Evolutionary conservation across 64 coral and sea anemone genomes (phyloP).

Genomic region (Pachyseris speciosa): DNA sequence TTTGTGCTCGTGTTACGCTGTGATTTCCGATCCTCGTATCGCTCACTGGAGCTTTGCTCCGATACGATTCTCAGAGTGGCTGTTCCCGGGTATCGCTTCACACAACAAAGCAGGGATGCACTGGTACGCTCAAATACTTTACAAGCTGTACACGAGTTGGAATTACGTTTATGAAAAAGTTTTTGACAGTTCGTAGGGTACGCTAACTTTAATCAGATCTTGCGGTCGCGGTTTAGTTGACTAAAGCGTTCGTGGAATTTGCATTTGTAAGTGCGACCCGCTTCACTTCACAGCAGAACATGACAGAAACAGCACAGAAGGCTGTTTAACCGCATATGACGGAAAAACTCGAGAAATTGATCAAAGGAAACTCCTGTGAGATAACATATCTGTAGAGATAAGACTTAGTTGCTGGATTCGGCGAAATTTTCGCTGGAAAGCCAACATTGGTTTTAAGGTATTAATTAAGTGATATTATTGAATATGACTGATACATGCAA

Average conservation of each 20-base stretch:
- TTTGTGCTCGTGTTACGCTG: constrained; percentile 81
- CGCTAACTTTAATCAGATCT: neutral
- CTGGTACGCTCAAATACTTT: constrained; percentile 74
- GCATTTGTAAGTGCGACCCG: neutral
- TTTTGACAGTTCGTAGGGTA: neutral
- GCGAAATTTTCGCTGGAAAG: neutral
- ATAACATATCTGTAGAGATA: neutral
- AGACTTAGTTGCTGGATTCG: neutral
- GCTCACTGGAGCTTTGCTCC: constrained; percentile 87
- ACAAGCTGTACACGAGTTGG: constrained; percentile 54
- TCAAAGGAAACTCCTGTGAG: neutral
- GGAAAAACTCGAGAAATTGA: neutral
- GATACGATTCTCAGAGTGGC: constrained; percentile 43
- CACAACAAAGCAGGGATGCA: constrained; percentile 52
- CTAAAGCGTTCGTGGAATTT: neutral
- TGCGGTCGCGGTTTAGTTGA: neutral
- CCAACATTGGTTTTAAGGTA: constrained; percentile 1
- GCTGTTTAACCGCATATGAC: neutral
- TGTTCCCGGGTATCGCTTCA: constrained; percentile 41
- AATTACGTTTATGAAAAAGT: neutral
- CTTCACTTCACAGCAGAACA: constrained; percentile 10
- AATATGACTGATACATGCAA: constrained; percentile 70
- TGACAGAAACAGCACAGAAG: neutral
- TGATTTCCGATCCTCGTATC: constrained; percentile 37
- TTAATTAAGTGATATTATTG: constrained; percentile 66